phyloP scores from a whole-genome alignment of 2,888 invertebrate genomes.

The Cataglyphis rosenhaueri region DNA sequence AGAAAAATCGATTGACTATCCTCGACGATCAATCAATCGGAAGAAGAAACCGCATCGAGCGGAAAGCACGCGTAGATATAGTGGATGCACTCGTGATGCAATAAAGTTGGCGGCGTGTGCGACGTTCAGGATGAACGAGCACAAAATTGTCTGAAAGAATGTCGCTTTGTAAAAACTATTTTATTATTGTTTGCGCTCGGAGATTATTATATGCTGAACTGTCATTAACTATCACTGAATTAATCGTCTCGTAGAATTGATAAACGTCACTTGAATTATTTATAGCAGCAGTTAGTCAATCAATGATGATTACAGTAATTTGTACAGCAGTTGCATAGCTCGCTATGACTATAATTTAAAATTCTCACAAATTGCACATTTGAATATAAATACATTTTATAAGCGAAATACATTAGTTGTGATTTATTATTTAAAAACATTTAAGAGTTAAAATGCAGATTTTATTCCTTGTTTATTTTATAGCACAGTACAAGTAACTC shows the following conservation, averaged over 20 bases:
- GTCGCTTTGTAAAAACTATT: conserved; percentile 54
- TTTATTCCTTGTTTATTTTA: not conserved
- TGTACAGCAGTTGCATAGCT: not conserved
- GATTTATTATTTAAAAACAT: not conserved
- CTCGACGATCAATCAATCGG: conserved; percentile 69
- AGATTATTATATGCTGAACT: conserved; percentile 34
- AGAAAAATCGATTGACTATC: conserved; percentile 61
- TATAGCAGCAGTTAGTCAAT: not conserved
- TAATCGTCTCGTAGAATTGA: conserved; percentile 62
- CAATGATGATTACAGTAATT: not conserved
- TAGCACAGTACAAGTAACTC: not conserved
- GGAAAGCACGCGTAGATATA: conserved; percentile 63
- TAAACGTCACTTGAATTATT: conserved; percentile 48
- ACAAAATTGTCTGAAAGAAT: conserved; percentile 51
- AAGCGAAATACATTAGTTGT: not conserved
- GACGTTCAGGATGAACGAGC: conserved; percentile 55
- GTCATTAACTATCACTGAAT: conserved; percentile 64
- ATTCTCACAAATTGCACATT: not conserved
- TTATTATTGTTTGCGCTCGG: conserved; percentile 57
- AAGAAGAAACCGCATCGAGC: conserved; percentile 57
- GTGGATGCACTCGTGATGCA: conserved; percentile 58
- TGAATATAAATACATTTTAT: not conserved
- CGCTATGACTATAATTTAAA: not conserved
- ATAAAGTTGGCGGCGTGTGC: conserved; percentile 70
- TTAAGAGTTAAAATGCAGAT: not conserved